Evolutionary conservation across 2,113 vertebrate species (phyloP), one percentile per base, ranked within the genome.

Genomic region (Macquaria ambigua): DNA sequence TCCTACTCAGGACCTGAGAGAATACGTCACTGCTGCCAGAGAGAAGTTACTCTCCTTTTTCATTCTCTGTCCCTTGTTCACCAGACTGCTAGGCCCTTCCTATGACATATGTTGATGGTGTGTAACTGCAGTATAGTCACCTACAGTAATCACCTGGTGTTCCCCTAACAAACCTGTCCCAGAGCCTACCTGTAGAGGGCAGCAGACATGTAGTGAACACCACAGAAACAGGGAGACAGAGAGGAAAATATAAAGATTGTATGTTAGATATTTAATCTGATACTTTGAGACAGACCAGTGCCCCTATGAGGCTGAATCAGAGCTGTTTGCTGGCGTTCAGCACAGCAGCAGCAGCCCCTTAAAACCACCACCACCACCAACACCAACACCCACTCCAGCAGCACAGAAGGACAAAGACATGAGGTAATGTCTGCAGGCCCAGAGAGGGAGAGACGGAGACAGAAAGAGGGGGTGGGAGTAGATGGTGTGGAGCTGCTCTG

Each of bases 1-100:
- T 93, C 90, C 91, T 93, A 93, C 93, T 94, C 93, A 94, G 94
- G 93, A 94, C 88, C 87, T 88, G 86, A 93, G 88, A 94, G 90
- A 92, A 88, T 79, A 90, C 48, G 73, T 93, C 91, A 93, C 93
- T 95, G 93, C 93, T 94, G 93, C 95, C 93, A 93, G 93, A 93
- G 91, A 93, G 90, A 89, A 74, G 64, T 63, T n/a, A 9, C 83
- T 88, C 85, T 88, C 79, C 63, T 48, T 58, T 34, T 39, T 79
- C 78, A 66, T 78, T 85, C 82, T 89, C 85, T 86, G 67, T 77
- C 80, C 85, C 84, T 80, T 50, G 50, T 83, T 85, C 84, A 82
- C 48, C 78, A 83, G 82, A 83, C 85, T 63, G 69, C 59, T 79
- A 64, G 67, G 62, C 61, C 79, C 82, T 72, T 82, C 61, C 14